A percentile compares a stretch with the other conserved stretches of the same genome.
Evolutionary conservation across 2,888 invertebrate genomes (phyloP).

Genomic region (Adelognathus sp.): DNA sequence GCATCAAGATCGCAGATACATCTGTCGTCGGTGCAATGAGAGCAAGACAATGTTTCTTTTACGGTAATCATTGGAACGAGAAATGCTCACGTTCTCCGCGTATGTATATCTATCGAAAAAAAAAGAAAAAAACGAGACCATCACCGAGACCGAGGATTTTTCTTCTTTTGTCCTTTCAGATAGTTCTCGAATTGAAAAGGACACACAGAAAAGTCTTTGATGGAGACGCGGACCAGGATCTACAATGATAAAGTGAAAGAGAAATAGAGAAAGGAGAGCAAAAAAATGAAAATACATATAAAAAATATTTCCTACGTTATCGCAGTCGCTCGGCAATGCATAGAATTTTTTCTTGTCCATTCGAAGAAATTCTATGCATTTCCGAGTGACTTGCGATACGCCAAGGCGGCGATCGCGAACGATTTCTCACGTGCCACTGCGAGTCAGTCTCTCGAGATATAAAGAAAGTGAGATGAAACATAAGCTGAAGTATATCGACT

Average conservation of each 20-base stretch:
- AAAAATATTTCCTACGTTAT: slow-evolving; percentile 51
- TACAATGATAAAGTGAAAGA: slow-evolving; percentile 13
- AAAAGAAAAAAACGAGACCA: slow-evolving; percentile 12
- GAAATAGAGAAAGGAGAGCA: not conserved
- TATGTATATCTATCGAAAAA: not conserved
- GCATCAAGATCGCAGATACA: not conserved
- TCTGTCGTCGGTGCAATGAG: not conserved
- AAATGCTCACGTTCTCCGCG: not conserved
- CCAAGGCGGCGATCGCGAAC: slow-evolving; percentile 44
- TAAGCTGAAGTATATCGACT: slow-evolving; percentile 48
- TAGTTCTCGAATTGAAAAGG: slow-evolving; percentile 17
- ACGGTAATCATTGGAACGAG: not conserved
- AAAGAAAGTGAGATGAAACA: slow-evolving; percentile 24
- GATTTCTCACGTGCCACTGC: slow-evolving; percentile 49
- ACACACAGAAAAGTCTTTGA: slow-evolving; percentile 31
- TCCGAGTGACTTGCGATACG: slow-evolving; percentile 52
- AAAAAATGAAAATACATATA: not conserved
- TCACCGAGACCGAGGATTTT: not conserved
- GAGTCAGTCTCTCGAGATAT: slow-evolving; percentile 37
- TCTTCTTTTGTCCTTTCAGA: not conserved
- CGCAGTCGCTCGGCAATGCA: slow-evolving; percentile 56
- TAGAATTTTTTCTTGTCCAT: slow-evolving; percentile 59
- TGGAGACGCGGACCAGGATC: slow-evolving; percentile 11
- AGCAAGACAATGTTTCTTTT: slow-evolving; percentile 8
- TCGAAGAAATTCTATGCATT: slow-evolving; percentile 62